phyloP scores from a whole-genome alignment of 2,797 vertebrate genomes.

The Tolypeutes matacus region DNA sequence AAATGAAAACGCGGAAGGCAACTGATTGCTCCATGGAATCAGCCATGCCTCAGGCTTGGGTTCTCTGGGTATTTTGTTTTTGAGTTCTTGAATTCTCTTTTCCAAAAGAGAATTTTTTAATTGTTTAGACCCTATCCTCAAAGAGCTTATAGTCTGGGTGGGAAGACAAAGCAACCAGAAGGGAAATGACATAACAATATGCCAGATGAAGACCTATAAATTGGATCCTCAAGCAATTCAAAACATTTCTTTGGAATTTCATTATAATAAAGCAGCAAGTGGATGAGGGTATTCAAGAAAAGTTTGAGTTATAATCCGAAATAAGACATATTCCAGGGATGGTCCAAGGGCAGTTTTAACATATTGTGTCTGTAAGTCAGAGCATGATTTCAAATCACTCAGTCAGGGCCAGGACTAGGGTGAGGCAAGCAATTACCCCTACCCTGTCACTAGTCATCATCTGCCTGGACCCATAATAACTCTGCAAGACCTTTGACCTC shows the following conservation, averaged over 20 bases:
- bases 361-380: background rate
- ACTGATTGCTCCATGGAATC: background rate
- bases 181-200: background rate
- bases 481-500: constrained; percentile 9
- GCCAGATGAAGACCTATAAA: background rate
- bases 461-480: background rate
- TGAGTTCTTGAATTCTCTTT: background rate
- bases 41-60: background rate
- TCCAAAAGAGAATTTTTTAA: background rate
- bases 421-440: background rate
- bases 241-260: background rate
- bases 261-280: constrained; percentile 24
- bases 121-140: background rate
- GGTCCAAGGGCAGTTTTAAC: background rate
- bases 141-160: background rate
- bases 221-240: background rate
- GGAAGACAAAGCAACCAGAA: background rate
- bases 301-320: background rate
- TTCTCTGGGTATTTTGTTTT: background rate
- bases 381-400: background rate
- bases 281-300: background rate
- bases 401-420: background rate
- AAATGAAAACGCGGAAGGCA: background rate
- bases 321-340: background rate
- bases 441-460: background rate